Evolutionary conservation across 2,888 invertebrate species (phyloP), one percentile per base, ranked within the genome.

Genomic region (Lottia scabra): DNA sequence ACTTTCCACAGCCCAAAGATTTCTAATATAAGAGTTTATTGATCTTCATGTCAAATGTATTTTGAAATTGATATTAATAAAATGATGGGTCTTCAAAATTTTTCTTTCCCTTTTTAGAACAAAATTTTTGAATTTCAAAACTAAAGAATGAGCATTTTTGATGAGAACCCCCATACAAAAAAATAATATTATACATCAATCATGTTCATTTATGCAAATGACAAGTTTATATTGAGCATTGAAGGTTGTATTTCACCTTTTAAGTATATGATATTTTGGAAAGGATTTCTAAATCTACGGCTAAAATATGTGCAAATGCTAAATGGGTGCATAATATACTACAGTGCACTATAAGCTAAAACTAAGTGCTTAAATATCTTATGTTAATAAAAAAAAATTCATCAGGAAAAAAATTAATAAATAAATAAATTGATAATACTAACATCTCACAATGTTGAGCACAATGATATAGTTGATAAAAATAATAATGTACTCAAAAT

Each of bases 191-290:
- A 56, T 56, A 56, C 56, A 56, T 56, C 19, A 56, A 56, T 23
- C 56, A 23, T 56, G 56, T 56, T 56, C 56, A 56, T 56, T 56
- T 56, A 56, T 56, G 56, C 56, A 56, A 56, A 56, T 56, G 56
- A 56, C 56, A 56, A 38, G 56, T 56, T 23, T 56, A 56, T 56
- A 56, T 56, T 56, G 56, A 56, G 56, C 56, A 56, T 56, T 56
- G 19, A 56, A 23, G 56, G 56, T 56, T 38, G 10, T 38, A 8
- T 23, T 56, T 23, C 56, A 56, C 56, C 56, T 56, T 8, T 19
- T 23, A 56, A 56, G 12, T 23, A 56, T 56, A 56, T 38, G 38
- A 38, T 56, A 56, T 19, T 23, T 56, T 56, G 56, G 23, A 56
- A 56, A 56, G 23, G 56, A 13, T 56, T 23, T 56, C 56, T 56